phyloP scores from a whole-genome alignment of 2,113 vertebrate genomes.

The Dasyurus viverrinus region DNA sequence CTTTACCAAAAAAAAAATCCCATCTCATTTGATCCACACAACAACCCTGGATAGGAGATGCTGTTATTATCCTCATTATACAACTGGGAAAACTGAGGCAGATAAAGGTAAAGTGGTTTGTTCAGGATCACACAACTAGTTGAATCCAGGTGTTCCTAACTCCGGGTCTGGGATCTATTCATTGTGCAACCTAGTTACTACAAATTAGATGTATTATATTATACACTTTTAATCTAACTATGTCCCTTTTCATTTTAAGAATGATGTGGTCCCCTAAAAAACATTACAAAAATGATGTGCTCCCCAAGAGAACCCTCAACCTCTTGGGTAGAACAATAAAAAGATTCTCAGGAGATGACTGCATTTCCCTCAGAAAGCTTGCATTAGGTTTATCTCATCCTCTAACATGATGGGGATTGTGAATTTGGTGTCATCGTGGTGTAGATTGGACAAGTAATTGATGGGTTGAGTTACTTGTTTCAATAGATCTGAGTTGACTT shows the following conservation, averaged over 20 bases:
- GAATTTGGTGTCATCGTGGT: not conserved
- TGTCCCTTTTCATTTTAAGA: not conserved
- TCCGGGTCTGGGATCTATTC: not conserved
- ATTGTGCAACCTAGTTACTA: not conserved
- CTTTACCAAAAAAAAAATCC: not conserved
- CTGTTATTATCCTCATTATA: not conserved
- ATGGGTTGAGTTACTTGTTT: not conserved
- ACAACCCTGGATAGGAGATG: not conserved
- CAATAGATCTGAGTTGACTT: not conserved
- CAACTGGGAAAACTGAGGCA: not conserved
- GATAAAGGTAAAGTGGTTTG: not conserved
- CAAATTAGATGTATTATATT: not conserved
- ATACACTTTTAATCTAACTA: not conserved
- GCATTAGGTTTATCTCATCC: too few relatives aligned
- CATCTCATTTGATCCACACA: not conserved
- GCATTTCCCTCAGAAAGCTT: not conserved
- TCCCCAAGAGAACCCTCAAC: not conserved
- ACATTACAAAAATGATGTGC: too few relatives aligned
- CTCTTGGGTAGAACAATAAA: not conserved
- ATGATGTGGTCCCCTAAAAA: not conserved
- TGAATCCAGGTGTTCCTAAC: not conserved
- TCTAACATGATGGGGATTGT: not conserved
- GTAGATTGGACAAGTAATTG: not conserved
- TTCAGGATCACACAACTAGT: not conserved
- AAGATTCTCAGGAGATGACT: not conserved